Base-by-base conservation (phyloP, 2,888 invertebrate species). In the Dicyrtoma fusca region DNA sequence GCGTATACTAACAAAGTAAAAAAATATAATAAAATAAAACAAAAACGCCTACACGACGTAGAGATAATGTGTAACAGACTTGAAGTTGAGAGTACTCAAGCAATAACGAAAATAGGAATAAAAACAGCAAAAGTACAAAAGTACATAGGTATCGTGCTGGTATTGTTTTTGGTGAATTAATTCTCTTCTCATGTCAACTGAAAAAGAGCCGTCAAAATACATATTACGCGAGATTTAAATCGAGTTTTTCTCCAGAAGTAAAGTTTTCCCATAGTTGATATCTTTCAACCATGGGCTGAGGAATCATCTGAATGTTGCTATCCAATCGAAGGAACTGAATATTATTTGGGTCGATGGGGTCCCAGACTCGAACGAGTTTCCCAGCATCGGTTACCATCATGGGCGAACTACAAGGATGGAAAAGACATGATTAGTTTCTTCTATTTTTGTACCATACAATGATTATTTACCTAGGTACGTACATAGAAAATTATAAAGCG, bases 271-370 rank as follows among this genome's bases (percentile, higher is more conserved):
- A 76, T 68, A 76, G 72, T 19, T 65, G 69, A 13, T 68, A 71
- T 51, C 76, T 45, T 21, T 76, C 72, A 21, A 59, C 72, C 63
- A 63, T 74, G 45, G 76, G 76, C 61, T 74, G 65, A 13, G 76
- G 76, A 51, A 76, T 76, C 76, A 76, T 76, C 14, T 66, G 42
- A 17, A 76, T 70, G 11, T 76, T 74, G 14, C 66, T 55, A 53
- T 76, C 21, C 66, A 61, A 19, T 19, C 42, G 59, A 1, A 76
- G 61, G 23, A 70, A 76, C 10, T 70, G 34, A n/a, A 71, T 59
- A 59, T 71, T 51, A 14, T 59, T 10, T 21, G 76, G 69, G n/a
- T 66, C 63, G 23, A 76, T 74, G 11, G 73, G 73, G 17, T 74
- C 70, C 76, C 76, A 76, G 23, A 76, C 69, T 17, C 71, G 64